These are phyloP conservation scores for Slavum lentiscoides DNA, from an alignment of 2,888 invertebrate genomes.

Conservation along the genomic window DNA sequence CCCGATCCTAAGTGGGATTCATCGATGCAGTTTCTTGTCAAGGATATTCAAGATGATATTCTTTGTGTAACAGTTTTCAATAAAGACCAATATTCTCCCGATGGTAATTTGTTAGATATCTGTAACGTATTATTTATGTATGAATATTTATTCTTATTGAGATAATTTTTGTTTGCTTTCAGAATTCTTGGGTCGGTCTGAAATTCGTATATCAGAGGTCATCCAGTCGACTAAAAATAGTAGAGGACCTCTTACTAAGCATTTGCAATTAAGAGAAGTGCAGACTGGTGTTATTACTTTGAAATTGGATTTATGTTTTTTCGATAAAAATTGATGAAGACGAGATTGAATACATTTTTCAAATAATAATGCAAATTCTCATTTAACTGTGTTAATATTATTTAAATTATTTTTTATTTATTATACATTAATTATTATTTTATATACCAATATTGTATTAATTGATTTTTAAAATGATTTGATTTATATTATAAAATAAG, in stretches of 20 bases:
- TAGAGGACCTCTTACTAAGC: constrained; percentile 69
- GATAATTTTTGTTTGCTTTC: constrained; percentile 56
- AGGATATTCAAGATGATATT: constrained; percentile 70
- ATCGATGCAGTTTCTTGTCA: constrained; percentile 76
- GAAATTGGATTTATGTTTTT: constrained; percentile 72
- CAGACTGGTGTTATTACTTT: constrained; percentile 71
- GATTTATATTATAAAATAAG: not conserved
- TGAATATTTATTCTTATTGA: not conserved
- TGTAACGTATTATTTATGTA: not conserved
- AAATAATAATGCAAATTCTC: not conserved
- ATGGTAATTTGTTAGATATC: constrained; percentile 63
- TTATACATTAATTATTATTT: constrained; percentile 10
- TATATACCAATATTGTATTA: constrained; percentile 7
- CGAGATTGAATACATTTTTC: not conserved
- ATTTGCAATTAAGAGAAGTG: constrained; percentile 70
- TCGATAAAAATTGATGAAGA: constrained; percentile 57
- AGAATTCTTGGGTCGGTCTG: constrained; percentile 75
- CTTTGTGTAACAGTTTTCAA: constrained; percentile 73
- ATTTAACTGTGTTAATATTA: not conserved
- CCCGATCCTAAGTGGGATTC: constrained; percentile 72
- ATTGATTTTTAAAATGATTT: not conserved
- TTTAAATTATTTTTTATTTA: not conserved
- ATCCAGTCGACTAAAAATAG: constrained; percentile 64
- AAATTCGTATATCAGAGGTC: constrained; percentile 69
- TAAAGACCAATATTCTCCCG: constrained; percentile 72